Conservation (phyloP, 2,888 invertebrate species). For the Lasioglossum malachurum region DNA sequence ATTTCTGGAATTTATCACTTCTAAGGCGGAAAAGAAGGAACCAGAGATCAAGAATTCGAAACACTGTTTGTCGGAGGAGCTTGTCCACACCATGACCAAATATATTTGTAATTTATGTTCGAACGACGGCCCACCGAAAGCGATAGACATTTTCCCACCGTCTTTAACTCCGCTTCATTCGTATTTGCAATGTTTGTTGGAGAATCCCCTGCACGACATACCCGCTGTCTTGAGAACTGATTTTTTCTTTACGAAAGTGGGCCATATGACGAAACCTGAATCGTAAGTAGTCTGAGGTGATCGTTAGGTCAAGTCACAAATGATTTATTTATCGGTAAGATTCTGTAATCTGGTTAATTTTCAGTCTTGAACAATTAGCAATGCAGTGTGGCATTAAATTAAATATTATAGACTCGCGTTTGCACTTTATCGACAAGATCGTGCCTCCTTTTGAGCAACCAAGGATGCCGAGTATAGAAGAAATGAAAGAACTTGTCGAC, state of each 20-base stretch:
- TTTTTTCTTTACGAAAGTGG: slow-evolving; percentile 78
- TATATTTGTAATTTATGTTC: slow-evolving; percentile 72
- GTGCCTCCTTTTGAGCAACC: slow-evolving; percentile 74
- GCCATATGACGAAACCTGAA: slow-evolving; percentile 77
- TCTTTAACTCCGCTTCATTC: slow-evolving; percentile 80
- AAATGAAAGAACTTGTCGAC: slow-evolving; percentile 65
- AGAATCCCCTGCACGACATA: slow-evolving; percentile 72
- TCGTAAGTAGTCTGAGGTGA: slow-evolving; percentile 73
- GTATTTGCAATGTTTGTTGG: slow-evolving; percentile 76
- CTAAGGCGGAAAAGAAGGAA: slow-evolving; percentile 75
- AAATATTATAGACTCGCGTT: slow-evolving; percentile 71
- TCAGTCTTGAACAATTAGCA: slow-evolving; percentile 75
- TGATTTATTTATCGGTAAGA: neutral
- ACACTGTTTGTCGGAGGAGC: slow-evolving; percentile 67
- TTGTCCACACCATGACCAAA: slow-evolving; percentile 71
- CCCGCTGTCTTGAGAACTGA: slow-evolving; percentile 74
- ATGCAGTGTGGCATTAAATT: slow-evolving; percentile 73
- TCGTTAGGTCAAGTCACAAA: neutral
- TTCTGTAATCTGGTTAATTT: slow-evolving; percentile 40
- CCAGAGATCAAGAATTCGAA: slow-evolving; percentile 60
- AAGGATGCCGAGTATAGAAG: slow-evolving; percentile 63
- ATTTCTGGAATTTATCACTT: slow-evolving; percentile 80
- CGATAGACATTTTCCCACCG: slow-evolving; percentile 75
- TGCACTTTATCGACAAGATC: slow-evolving; percentile 80
- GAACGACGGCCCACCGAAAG: slow-evolving; percentile 57